Conservation (phyloP, 2,797 vertebrate genomes). For the Gallirallus australis region DNA sequence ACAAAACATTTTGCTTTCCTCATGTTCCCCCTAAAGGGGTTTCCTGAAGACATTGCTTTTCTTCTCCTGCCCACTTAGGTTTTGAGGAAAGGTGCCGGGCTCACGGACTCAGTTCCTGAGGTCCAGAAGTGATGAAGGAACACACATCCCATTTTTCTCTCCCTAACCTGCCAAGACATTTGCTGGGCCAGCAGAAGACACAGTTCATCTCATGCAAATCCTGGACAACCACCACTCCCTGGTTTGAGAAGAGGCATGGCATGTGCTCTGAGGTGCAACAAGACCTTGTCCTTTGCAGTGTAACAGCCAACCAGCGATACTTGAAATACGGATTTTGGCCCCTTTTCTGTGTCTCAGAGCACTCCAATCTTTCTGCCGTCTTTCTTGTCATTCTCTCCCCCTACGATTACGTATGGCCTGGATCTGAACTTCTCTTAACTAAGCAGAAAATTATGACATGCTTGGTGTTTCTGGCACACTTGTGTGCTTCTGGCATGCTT, state of each 20-base stretch:
- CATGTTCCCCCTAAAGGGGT: neutral
- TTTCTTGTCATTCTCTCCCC: neutral
- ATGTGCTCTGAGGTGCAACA: neutral
- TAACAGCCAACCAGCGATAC: neutral
- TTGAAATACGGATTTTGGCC: neutral
- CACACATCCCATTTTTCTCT: neutral
- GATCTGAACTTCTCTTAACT: neutral
- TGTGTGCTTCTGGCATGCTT: neutral
- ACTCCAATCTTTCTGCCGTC: neutral
- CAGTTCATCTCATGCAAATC: rapidly evolving
- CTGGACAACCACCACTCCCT: neutral
- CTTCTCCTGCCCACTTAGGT: neutral
- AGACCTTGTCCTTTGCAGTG: neutral
- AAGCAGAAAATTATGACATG: neutral
- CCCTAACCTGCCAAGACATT: neutral
- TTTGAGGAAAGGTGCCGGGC: neutral
- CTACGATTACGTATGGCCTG: neutral
- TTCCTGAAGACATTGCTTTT: neutral
- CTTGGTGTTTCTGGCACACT: neutral
- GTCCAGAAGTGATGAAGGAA: neutral
- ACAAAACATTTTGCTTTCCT: neutral
- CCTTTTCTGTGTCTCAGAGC: too few species aligned
- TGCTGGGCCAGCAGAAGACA: neutral
- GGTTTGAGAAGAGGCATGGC: neutral
- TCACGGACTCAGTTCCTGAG: neutral